Evolutionary conservation across 2,888 invertebrate genomes (phyloP), one percentile per base, ranked within the genome.

Genomic region (Octodonta nipae): DNA sequence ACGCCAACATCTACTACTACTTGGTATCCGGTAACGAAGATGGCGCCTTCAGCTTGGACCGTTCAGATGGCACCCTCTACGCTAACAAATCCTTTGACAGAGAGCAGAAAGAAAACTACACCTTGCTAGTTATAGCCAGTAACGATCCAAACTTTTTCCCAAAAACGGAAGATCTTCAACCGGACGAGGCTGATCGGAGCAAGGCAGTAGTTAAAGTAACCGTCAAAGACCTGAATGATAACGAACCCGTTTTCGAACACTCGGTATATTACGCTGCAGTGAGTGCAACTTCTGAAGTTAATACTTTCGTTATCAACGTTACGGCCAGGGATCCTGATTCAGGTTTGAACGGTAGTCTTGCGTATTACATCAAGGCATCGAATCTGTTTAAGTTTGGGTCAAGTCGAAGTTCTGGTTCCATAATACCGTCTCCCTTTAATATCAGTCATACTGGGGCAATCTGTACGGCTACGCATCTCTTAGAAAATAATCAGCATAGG

Each of bases 401-500:
- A 0, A 71, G 72, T 14, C 70, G 74, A 49, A 74, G 82, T 13
- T 82, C 82, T 3, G 88, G 88, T 1, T 86, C 86, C 1, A 82
- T 89, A 12, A 81, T 88, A 12, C 87, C 88, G 0, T 85, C 86
- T 24, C 89, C 89, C 0, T 89, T 89, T 51, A 78, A 79, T 40
- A 76, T 85, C 4, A 75, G 75, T 1, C 73, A 75, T 31, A 72
- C 73, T 44, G 84, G 85, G 43, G 62, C 71, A 58, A 60, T 86
- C 15, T 70, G 71, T 36, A 87, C 88, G 0, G 79, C 85, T 0
- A 73, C 78, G 15, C 80, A 81, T 49, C 79, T 89, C 75, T 78
- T 84, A 0, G 87, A 89, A 53, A 89, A 88, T 58, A 84, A 84
- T 52, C 86, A 88, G 49, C 85, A 88, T 52, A 66, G 86, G 28